A percentile compares a stretch with the other conserved stretches of the same genome.
These are phyloP conservation scores for Nesidiocoris tenuis DNA, from an alignment of 2,888 invertebrate species.

Conservation along the genomic window DNA sequence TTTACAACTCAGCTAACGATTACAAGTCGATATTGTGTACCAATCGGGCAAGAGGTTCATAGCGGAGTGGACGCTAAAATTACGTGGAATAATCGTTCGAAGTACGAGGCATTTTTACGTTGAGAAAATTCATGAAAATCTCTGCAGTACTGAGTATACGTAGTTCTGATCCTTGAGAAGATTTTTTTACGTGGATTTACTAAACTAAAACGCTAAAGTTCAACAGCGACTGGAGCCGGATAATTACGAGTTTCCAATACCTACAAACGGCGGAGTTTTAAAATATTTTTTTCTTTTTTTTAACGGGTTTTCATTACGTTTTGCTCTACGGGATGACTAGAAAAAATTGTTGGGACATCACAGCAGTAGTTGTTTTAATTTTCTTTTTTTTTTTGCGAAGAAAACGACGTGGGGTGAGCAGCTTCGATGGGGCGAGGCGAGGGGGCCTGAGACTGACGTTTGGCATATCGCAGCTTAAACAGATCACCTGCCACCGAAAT, in stretches of 20 bases:
- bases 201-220: too few relatives aligned
- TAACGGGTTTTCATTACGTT: too few relatives aligned
- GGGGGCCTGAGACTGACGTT: not conserved
- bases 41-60: not conserved
- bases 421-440: not conserved
- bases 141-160: too few relatives aligned
- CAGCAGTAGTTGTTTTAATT: constrained; percentile 24
- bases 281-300: too few relatives aligned
- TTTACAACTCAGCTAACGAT: not conserved
- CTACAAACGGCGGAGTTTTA: too few relatives aligned
- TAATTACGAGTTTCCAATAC: too few relatives aligned
- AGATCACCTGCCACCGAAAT: not conserved
- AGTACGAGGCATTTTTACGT: too few relatives aligned
- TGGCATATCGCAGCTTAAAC: not conserved
- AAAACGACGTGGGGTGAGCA: constrained; percentile 6
- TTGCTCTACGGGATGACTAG: constrained; percentile 17
- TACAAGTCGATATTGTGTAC: not conserved
- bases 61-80: not conserved
- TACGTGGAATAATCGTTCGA: too few relatives aligned
- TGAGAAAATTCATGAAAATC: too few relatives aligned
- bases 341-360: constrained; percentile 30
- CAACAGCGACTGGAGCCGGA: too few relatives aligned
- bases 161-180: too few relatives aligned
- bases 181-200: too few relatives aligned
- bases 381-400: constrained; percentile 16